Percentiles rank a stretch among this genome's conserved stretches.
Evolutionary conservation across 2,888 invertebrate species (phyloP).

Genomic region (Teleogryllus oceanicus): DNA sequence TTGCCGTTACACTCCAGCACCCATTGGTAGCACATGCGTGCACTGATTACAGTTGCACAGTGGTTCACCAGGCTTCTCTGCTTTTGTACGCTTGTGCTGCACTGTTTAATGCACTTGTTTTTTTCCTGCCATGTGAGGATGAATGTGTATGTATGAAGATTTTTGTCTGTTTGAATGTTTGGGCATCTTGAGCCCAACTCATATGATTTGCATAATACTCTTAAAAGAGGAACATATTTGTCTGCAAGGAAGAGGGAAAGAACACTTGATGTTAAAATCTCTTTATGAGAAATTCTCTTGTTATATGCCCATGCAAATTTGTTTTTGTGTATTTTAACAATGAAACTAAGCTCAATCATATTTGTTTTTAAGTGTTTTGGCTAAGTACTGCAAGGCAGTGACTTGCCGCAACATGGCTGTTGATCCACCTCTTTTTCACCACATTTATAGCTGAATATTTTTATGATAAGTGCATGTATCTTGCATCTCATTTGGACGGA

Average conservation of each 20-base stretch:
- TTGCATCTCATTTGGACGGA: constrained; percentile 18
- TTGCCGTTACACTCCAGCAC: too few relatives aligned
- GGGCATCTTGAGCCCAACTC: too few relatives aligned
- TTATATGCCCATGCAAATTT: background rate
- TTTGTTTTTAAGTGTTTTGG: background rate
- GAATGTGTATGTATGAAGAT: background rate
- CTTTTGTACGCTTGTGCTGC: background rate
- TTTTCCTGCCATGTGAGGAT: background rate
- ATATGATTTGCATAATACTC: background rate
- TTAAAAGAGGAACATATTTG: background rate
- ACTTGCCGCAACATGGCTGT: background rate
- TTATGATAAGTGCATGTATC: constrained; percentile 1
- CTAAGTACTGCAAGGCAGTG: background rate
- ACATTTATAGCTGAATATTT: constrained; percentile 18
- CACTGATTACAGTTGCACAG: background rate
- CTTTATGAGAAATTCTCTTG: background rate
- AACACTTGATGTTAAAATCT: background rate
- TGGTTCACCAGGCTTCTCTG: background rate
- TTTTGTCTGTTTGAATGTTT: background rate
- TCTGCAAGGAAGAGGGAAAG: background rate
- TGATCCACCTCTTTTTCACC: constrained; percentile 3
- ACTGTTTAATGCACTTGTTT: constrained; percentile 4
- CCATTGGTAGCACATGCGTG: too few relatives aligned
- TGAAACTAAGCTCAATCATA: background rate
- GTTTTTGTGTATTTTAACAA: background rate